A percentile compares a stretch with the other conserved stretches of the same genome.
Conservation (phyloP, 64 coral and sea anemone species). For the Orbicella faveolata region DNA sequence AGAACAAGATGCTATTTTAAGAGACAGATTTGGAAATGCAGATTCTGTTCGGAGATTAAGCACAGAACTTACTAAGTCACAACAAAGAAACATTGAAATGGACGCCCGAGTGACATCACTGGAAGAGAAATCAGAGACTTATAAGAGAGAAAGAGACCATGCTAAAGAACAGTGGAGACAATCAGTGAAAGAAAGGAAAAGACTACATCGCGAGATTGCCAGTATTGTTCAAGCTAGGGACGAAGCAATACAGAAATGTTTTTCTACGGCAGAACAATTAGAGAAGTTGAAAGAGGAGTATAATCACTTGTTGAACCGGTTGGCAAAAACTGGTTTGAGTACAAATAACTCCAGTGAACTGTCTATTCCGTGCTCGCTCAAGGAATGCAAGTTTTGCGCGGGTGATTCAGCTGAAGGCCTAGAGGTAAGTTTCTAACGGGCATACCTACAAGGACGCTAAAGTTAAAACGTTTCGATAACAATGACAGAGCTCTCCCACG, state of each 20-base stretch:
- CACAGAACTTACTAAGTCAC: slow-evolving; percentile 82
- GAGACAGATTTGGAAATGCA: slow-evolving; percentile 53
- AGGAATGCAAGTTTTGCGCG: slow-evolving; percentile 84
- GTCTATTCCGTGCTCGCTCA: slow-evolving; percentile 65
- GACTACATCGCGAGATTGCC: slow-evolving; percentile 81
- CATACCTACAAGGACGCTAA: too few species aligned
- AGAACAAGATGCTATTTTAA: slow-evolving; percentile 62
- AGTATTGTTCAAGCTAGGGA: slow-evolving; percentile 75
- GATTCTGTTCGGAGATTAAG: slow-evolving; percentile 61
- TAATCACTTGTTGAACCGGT: slow-evolving; percentile 74
- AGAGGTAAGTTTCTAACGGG: slow-evolving; percentile 26
- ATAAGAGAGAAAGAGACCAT: slow-evolving; percentile 79
- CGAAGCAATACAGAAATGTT: slow-evolving; percentile 92
- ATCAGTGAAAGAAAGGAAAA: slow-evolving; percentile 89
- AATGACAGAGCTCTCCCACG: too few species aligned
- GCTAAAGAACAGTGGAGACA: slow-evolving; percentile 93
- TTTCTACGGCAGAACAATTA: slow-evolving; percentile 85
- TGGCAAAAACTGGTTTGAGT: slow-evolving; percentile 63
- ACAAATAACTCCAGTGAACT: slow-evolving; percentile 66
- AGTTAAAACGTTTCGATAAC: too few species aligned
- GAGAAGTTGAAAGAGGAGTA: slow-evolving; percentile 91
- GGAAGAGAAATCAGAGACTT: slow-evolving; percentile 81
- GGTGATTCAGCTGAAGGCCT: slow-evolving; percentile 40
- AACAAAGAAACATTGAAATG: slow-evolving; percentile 83
- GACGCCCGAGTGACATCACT: slow-evolving; percentile 71